Percentiles rank a stretch among this genome's conserved stretches.
phyloP scores from a whole-genome alignment of 2,797 vertebrate genomes.

The Prunella strophiata region DNA sequence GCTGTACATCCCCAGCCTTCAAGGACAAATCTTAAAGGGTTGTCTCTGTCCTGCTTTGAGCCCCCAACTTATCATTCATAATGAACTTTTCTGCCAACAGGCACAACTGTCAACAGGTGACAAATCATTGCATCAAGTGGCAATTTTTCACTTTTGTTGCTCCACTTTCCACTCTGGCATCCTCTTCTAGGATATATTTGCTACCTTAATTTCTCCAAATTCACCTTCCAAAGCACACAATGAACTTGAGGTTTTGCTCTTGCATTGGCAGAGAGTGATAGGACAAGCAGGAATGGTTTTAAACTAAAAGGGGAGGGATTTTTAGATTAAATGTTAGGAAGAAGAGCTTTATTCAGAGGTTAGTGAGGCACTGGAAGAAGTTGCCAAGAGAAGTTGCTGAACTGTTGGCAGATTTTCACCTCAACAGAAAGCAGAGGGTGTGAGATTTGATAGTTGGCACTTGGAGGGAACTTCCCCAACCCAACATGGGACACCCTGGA shows the following conservation, averaged over 20 bases:
- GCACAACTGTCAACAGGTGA: slow-evolving; percentile 62
- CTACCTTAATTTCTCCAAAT: neutral
- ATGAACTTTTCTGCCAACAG: slow-evolving; percentile 69
- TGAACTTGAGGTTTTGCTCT: neutral
- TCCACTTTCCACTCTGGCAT: slow-evolving; percentile 6
- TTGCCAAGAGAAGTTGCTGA: neutral
- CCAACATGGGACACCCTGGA: neutral
- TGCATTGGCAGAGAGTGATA: rapidly evolving
- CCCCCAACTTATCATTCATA: slow-evolving; percentile 55
- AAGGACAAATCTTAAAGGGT: slow-evolving; percentile 45
- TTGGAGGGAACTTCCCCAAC: rapidly evolving
- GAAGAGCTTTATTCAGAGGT: neutral
- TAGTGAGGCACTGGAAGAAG: neutral
- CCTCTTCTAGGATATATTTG: neutral
- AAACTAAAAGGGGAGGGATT: neutral
- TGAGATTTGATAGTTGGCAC: neutral
- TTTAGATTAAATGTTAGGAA: neutral
- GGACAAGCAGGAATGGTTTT: neutral
- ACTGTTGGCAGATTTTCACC: neutral
- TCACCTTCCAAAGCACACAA: neutral
- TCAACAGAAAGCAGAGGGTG: neutral
- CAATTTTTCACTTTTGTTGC: slow-evolving; percentile 57
- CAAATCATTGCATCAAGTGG: slow-evolving; percentile 51
- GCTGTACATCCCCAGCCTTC: slow-evolving; percentile 12
- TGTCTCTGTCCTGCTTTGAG: slow-evolving; percentile 35